Conservation (phyloP, 2,797 vertebrate species). For the Momotus momota region DNA sequence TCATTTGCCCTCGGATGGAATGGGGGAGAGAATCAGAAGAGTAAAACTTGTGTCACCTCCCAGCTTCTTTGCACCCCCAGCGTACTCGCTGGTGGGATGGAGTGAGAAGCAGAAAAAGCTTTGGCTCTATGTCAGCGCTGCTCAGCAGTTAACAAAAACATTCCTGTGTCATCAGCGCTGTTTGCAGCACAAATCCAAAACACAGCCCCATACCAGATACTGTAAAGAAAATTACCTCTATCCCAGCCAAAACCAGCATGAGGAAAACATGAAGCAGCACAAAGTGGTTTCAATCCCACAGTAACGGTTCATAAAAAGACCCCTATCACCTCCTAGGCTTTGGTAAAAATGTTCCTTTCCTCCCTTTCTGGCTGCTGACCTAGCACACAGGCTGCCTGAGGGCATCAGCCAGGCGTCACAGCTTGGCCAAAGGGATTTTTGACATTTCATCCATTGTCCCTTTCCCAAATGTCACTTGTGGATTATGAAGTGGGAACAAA, state of each 20-base stretch:
- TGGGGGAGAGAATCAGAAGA: not conserved
- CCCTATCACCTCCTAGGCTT: not conserved
- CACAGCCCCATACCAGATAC: not conserved
- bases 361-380: not conserved
- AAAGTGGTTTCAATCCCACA: not conserved
- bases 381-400: not conserved
- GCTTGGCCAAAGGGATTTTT: not conserved
- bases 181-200: not conserved
- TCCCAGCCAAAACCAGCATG: not conserved
- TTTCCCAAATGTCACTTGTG: not conserved
- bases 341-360: not conserved
- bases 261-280: not conserved
- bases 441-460: not conserved
- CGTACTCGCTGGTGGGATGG: too few species aligned
- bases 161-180: too few species aligned
- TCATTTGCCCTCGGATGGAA: not conserved
- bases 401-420: not conserved
- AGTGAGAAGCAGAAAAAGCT: too few species aligned
- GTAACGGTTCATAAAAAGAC: not conserved
- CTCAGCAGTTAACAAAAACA: too few species aligned
- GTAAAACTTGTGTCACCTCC: not conserved
- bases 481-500: not conserved
- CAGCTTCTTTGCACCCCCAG: not conserved
- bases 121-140: too few species aligned
- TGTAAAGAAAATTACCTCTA: not conserved